Base-by-base conservation (phyloP, 2,888 invertebrate genomes). In the Ceraclea dissimilis region DNA sequence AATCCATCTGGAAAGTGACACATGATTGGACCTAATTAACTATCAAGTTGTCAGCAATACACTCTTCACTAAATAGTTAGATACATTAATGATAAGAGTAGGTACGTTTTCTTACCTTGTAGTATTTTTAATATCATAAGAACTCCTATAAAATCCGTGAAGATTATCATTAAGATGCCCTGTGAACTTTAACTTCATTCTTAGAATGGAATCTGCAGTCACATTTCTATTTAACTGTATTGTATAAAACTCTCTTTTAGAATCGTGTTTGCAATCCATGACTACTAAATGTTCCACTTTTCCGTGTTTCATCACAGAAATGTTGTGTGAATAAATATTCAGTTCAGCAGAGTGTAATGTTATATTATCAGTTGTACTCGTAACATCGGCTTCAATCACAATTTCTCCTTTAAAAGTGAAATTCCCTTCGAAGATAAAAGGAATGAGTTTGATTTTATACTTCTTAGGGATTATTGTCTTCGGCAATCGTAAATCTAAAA, bases 71-170 rank as follows among this genome's bases (percentile, higher is more conserved):
- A n/a, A n/a, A n/a, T n/a, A n/a, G n/a, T n/a, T n/a, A n/a, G n/a
- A n/a, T n/a, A n/a, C n/a, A n/a, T n/a, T n/a, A n/a, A n/a, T n/a
- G n/a, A n/a, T n/a, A n/a, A n/a, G n/a, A n/a, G n/a, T n/a, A n/a
- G n/a, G n/a, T n/a, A n/a, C n/a, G n/a, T n/a, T n/a, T n/a, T n/a
- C n/a, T 20, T 70, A 88, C 90, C 84, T 85, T 64, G 82, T 86
- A 55, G 83, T 74, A 63, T 84, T 85, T 60, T 79, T 79, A 61
- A 81, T 80, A 63, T 78, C 78, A 69, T 92, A 92, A 0, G 88
- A 88, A 71, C 90, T 90, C 64, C 89, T 79, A 67, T 91, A 92
- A 70, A 92, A 90, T 46, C 91, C 92, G 65, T 86, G 83, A 33
- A 91, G 73, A 62, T 84, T 79, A 67, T 90, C 88, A 66, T 86